Evolutionary conservation across 2,797 vertebrate species (phyloP).

Genomic region (Micrastur ruficollis): DNA sequence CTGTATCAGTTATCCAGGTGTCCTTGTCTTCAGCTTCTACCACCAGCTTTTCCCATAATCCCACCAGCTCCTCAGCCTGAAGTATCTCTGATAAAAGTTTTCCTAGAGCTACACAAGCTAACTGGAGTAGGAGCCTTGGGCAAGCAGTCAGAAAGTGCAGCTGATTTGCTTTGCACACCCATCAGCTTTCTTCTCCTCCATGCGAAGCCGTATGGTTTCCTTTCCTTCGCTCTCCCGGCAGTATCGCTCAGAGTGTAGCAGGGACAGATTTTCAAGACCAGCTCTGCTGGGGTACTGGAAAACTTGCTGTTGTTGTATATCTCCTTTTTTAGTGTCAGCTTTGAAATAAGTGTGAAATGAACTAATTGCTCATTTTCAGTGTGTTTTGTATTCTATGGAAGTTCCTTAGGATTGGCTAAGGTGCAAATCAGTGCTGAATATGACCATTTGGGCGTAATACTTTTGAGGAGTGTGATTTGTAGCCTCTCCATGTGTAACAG

Average conservation of each 20-base stretch:
- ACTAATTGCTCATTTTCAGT: neutral
- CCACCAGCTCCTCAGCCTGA: neutral
- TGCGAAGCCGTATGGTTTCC: rapidly evolving
- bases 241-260: neutral
- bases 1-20: neutral
- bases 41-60: neutral
- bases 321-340: neutral
- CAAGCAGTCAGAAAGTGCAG: neutral
- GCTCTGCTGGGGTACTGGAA: neutral
- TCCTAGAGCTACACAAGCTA: neutral
- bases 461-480: neutral
- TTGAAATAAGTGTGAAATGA: neutral
- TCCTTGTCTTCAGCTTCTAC: neutral
- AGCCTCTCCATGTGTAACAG: neutral
- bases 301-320: neutral
- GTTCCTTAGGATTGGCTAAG: neutral
- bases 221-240: neutral
- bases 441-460: neutral
- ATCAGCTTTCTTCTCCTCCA: neutral
- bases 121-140: neutral
- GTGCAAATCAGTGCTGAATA: neutral
- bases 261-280: neutral
- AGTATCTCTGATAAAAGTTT: neutral
- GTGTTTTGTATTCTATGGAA: neutral
- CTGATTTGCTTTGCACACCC: neutral